phyloP scores from a whole-genome alignment of 2,797 vertebrate species.

The Arrhamphus sclerolepis region DNA sequence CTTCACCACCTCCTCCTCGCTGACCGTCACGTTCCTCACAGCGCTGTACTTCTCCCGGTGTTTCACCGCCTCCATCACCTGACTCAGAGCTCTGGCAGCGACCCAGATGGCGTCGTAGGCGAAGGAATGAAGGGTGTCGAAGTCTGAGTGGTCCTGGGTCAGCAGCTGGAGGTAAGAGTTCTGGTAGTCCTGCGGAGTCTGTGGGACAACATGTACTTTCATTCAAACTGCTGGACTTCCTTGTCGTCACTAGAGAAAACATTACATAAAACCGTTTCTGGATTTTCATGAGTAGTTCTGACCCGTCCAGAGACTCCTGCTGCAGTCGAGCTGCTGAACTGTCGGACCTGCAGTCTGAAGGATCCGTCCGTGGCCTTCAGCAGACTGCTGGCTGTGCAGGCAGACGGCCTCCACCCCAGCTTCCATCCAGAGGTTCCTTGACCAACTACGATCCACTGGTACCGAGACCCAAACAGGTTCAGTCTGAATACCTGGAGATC shows the following conservation, averaged over 20 bases:
- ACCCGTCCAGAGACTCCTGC: constrained; percentile 91
- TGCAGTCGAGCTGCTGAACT: constrained; percentile 76
- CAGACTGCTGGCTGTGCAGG: constrained; percentile 81
- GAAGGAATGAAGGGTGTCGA: constrained; percentile 86
- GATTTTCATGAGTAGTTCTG: constrained; percentile 30
- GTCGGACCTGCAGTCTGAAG: constrained; percentile 84
- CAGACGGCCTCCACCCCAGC: constrained; percentile 74
- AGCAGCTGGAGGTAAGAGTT: constrained; percentile 83
- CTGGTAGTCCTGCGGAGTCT: constrained; percentile 91
- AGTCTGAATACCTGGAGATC: constrained; percentile 84
- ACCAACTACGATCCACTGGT: constrained; percentile 89
- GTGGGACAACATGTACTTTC: background rate
- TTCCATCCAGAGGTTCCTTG: constrained; percentile 83
- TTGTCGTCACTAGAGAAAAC: no score
- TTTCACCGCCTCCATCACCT: constrained; percentile 84
- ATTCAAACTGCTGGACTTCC: no score
- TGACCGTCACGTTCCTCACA: constrained; percentile 83
- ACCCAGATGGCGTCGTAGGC: constrained; percentile 94
- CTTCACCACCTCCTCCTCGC: constrained; percentile 79
- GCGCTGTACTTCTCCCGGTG: constrained; percentile 78
- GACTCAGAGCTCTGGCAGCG: constrained; percentile 84
- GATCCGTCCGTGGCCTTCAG: constrained; percentile 87
- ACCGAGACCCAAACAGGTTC: constrained; percentile 88
- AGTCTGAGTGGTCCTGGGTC: constrained; percentile 67
- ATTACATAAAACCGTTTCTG: background rate